Percentiles rank a stretch among this genome's conserved stretches.
Evolutionary conservation across 2,888 invertebrate species (phyloP).

Genomic region (Sinopyrophorus schimmeli): DNA sequence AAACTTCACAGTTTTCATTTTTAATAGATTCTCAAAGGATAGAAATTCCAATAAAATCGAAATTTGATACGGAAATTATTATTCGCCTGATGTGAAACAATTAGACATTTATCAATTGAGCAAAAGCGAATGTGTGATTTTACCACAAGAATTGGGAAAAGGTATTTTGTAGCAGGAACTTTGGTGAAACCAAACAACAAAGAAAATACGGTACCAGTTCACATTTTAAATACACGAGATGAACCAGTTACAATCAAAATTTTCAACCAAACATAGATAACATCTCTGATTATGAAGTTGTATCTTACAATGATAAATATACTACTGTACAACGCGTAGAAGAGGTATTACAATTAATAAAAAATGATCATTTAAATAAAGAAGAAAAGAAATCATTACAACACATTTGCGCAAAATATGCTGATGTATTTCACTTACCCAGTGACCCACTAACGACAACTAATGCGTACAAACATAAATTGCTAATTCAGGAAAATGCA

Average conservation of each 20-base stretch:
- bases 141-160: slow-evolving; percentile 22
- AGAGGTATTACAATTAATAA: neutral
- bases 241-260: slow-evolving; percentile 28
- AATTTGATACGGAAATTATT: slow-evolving; percentile 13
- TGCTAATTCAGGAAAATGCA: neutral
- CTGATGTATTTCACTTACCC: slow-evolving; percentile 1
- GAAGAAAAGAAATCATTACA: too few relatives aligned
- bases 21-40: too few relatives aligned
- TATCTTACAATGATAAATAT: too few relatives aligned
- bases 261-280: too few relatives aligned
- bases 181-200: slow-evolving; percentile 18
- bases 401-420: slow-evolving; percentile 5
- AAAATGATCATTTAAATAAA: neutral
- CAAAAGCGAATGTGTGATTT: slow-evolving; percentile 15
- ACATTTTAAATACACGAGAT: slow-evolving; percentile 28
- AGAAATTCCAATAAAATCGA: slow-evolving; percentile 14
- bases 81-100: slow-evolving; percentile 23
- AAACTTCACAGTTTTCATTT: too few relatives aligned
- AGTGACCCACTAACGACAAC: slow-evolving; percentile 1
- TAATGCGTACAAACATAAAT: slow-evolving; percentile 1
- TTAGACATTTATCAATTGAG: slow-evolving; percentile 23
- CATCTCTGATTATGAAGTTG: too few relatives aligned
- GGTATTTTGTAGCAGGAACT: slow-evolving; percentile 27
- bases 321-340: too few relatives aligned
- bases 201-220: slow-evolving; percentile 25